Base-by-base conservation (phyloP, 2,113 vertebrate species). In the Fulmarus glacialis region DNA sequence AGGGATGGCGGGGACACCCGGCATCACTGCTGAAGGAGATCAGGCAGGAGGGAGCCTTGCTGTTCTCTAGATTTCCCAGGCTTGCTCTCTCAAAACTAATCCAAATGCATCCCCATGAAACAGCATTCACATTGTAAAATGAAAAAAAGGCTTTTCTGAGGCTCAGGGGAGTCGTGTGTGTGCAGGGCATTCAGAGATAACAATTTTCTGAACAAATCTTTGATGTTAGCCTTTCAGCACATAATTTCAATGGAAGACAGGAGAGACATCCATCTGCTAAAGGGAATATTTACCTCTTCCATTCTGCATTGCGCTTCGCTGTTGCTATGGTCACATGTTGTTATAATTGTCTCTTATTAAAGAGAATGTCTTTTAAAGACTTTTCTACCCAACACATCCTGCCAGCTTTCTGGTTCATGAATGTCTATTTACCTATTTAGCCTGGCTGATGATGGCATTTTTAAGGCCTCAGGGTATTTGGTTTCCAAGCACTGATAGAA, bases 291-390 rank as follows among this genome's bases (percentile, higher is more conserved):
- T 96, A 36, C 79, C 81, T 95, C 53, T 88, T 80, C 66, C 58
- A 53, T 91, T 82, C 82, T 87, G 64, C 72, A 53, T 87, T 77
- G 82, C 22, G 0, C 50, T 93, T 94, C 9, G 1, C 40, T 62
- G 95, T 97, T 97, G 89, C 94, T 96, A 96, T 95, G 93, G 95
- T 75, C 89, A 70, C 93, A 79, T 66, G 62, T 85, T 82, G 43
- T 89, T 94, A 62, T 60, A 85, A 77, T 87, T 94, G 62, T 87
- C 64, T 91, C 87, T 82, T 67, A 77, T 87, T 50, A 89, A 85
- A 58, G 78, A 87, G 48, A 87, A 53, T 87, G 40, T 96, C 64
- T 73, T 71, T 87, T 60, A 75, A 94, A 85, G 73, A 88, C n/a
- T 91, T 82, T 84, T 90, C 82, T 88, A 58, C 73, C 26, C 67